phyloP scores from a whole-genome alignment of 92 coral and sea anemone species.

The Porites lobata region DNA sequence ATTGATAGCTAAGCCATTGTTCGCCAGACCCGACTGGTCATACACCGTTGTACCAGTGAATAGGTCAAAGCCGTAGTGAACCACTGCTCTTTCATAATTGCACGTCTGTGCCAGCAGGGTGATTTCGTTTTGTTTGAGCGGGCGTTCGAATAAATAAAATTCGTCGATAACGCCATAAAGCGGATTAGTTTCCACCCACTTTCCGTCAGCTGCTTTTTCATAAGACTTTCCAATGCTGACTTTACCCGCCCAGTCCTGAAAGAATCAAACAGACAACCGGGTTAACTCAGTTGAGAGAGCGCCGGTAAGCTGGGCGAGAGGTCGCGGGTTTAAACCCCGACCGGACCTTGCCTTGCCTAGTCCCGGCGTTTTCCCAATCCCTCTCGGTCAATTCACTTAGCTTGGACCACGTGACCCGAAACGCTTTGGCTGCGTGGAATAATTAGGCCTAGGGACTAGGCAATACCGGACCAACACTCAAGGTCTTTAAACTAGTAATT shows the following conservation, averaged over 20 bases:
- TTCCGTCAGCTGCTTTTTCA: conserved; percentile 70
- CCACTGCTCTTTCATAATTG: conserved; percentile 84
- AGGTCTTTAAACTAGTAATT: too few relatives aligned
- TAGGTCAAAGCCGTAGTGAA: conserved; percentile 92
- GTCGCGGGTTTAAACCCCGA: too few relatives aligned
- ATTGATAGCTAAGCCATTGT: conserved; percentile 85
- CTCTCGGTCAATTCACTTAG: too few relatives aligned
- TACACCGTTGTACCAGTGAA: conserved; percentile 80
- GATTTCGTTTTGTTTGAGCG: conserved; percentile 84
- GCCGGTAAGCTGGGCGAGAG: too few relatives aligned
- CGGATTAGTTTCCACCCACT: conserved; percentile 80
- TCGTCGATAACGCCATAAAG: conserved; percentile 92
- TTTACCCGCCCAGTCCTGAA: conserved; percentile 96
- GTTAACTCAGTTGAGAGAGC: neutral
- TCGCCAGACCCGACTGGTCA: conserved; percentile 97
- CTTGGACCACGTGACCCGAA: too few relatives aligned
- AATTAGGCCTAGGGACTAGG: too few relatives aligned
- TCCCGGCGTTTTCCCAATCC: too few relatives aligned
- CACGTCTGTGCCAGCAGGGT: conserved; percentile 88
- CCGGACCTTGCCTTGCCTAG: too few relatives aligned
- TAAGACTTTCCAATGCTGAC: conserved; percentile 92
- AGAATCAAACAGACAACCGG: neutral
- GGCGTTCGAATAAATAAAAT: conserved; percentile 89
- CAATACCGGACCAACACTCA: too few relatives aligned
- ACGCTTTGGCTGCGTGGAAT: too few relatives aligned